Evolutionary conservation across 2,113 vertebrate species (phyloP).

Genomic region (Scolopax mira): DNA sequence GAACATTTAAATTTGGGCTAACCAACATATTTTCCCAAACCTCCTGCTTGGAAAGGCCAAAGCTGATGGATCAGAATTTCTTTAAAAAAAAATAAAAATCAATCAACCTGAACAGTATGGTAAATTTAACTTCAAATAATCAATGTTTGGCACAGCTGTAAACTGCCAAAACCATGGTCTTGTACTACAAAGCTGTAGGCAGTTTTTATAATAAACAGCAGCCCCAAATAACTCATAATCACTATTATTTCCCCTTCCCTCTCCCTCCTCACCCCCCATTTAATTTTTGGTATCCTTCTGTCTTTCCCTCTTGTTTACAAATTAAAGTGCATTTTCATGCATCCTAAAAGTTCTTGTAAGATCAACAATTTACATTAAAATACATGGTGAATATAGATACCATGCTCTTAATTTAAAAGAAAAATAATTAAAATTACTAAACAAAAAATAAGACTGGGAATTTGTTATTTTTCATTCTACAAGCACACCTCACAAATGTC

Average conservation of each 20-base stretch:
- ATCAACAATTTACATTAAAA: background rate
- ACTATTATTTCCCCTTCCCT: background rate
- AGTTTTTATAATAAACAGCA: background rate
- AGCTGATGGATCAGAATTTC: background rate
- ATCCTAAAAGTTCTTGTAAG: background rate
- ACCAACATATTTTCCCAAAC: slow-evolving; percentile 8
- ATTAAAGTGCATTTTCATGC: background rate
- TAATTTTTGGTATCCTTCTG: background rate
- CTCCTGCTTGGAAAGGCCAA: slow-evolving; percentile 8
- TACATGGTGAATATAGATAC: background rate
- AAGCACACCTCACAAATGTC: slow-evolving; percentile 8
- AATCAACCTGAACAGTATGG: background rate
- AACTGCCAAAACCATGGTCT: background rate
- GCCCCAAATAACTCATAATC: background rate
- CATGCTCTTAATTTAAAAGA: background rate
- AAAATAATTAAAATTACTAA: background rate
- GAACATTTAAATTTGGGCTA: slow-evolving; percentile 52
- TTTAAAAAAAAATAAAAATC: background rate
- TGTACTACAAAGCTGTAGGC: background rate
- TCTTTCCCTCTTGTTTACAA: background rate
- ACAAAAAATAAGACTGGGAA: background rate
- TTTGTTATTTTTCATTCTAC: background rate
- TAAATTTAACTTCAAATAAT: slow-evolving; percentile 6
- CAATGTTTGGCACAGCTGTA: background rate
- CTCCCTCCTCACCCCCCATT: background rate